These are phyloP conservation scores for Dynastes tityus DNA, from an alignment of 2,888 invertebrate species.

Conservation along the genomic window DNA sequence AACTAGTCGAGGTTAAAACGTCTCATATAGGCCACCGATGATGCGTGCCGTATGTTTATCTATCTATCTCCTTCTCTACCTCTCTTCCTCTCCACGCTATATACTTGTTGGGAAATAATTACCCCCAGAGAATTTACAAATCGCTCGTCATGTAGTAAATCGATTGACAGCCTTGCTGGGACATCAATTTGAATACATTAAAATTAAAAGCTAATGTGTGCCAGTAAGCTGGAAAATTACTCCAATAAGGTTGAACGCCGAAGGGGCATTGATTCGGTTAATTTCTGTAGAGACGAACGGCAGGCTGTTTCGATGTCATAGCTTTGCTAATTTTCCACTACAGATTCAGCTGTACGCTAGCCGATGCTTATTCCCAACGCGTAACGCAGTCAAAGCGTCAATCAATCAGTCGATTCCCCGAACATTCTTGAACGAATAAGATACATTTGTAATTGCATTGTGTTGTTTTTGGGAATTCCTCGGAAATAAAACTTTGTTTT, in stretches of 20 bases:
- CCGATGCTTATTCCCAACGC: too few species aligned
- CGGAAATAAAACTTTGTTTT: too few species aligned
- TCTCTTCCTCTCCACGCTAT: neutral
- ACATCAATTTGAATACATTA: slow-evolving; percentile 16
- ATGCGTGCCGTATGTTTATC: neutral
- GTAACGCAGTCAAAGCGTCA: too few species aligned
- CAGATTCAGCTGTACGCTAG: too few species aligned
- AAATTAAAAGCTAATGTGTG: slow-evolving; percentile 26
- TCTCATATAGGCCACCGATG: neutral
- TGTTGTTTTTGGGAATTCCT: too few species aligned
- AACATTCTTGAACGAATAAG: too few species aligned
- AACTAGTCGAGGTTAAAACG: neutral
- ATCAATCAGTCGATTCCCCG: too few species aligned
- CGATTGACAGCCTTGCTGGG: neutral
- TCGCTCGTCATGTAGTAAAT: neutral
- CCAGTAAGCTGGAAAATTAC: slow-evolving; percentile 29
- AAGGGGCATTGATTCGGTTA: slow-evolving; percentile 4
- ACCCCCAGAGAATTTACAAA: neutral
- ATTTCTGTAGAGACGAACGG: neutral
- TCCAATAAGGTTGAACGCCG: slow-evolving; percentile 17
- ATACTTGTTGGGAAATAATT: neutral
- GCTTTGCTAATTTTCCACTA: too few species aligned
- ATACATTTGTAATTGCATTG: too few species aligned
- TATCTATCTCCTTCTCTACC: neutral
- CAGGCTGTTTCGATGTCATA: too few species aligned